These are phyloP conservation scores for Leucoptera coffeella DNA, from an alignment of 2,888 invertebrate genomes.

Conservation along the genomic window DNA sequence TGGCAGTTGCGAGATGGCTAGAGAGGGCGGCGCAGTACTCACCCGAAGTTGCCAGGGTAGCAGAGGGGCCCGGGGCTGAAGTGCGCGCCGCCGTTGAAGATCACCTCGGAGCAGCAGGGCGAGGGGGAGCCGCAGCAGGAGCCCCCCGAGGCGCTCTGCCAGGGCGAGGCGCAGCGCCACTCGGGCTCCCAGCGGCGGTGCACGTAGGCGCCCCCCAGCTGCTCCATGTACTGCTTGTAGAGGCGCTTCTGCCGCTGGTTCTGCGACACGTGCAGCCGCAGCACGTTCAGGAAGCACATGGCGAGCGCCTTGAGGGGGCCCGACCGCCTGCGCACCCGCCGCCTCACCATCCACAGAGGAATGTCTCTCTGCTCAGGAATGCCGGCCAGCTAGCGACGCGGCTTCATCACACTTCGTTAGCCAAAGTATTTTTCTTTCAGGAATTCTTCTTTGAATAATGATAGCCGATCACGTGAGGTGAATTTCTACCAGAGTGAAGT, in stretches of 20 bases:
- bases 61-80: conserved; percentile 26
- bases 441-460: too few relatives aligned
- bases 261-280: conserved; percentile 48
- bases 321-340: too few relatives aligned
- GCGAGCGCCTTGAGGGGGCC: too few relatives aligned
- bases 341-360: too few relatives aligned
- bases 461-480: too few relatives aligned
- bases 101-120: conserved; percentile 46
- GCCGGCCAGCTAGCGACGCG: too few relatives aligned
- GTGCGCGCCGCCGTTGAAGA: conserved; percentile 46
- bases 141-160: conserved; percentile 23
- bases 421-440: too few relatives aligned
- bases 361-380: too few relatives aligned
- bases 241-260: conserved; percentile 42
- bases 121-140: conserved; percentile 33
- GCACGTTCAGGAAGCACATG: conserved; percentile 55
- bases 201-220: conserved; percentile 37
- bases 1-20: too few relatives aligned
- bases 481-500: too few relatives aligned
- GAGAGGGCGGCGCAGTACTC: too few relatives aligned
- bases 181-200: conserved; percentile 31
- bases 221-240: conserved; percentile 46
- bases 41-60: conserved; percentile 43
- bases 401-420: too few relatives aligned
- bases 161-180: conserved; percentile 25